Conservation (phyloP, 2,888 invertebrate genomes). For the Dynastes maya region DNA sequence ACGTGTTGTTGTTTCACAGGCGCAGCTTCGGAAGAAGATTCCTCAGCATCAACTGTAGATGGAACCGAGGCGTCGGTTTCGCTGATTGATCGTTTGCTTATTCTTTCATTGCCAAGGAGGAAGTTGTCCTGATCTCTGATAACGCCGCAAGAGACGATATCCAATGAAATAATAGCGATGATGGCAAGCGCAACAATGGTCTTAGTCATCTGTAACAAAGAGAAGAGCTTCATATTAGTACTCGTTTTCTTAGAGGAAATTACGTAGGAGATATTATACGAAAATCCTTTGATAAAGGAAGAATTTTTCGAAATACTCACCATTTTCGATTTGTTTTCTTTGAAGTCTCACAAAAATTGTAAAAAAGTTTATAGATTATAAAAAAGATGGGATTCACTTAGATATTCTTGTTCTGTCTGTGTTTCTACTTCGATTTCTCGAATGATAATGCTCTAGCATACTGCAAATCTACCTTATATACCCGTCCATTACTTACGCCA, state of each 20-base stretch:
- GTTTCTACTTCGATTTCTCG: slow-evolving; percentile 16
- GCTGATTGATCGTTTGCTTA: slow-evolving; percentile 53
- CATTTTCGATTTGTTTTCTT: slow-evolving; percentile 26
- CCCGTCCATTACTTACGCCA: slow-evolving; percentile 26
- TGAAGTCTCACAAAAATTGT: slow-evolving; percentile 8
- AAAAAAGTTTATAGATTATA: background rate
- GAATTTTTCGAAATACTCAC: slow-evolving; percentile 19
- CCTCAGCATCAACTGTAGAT: background rate
- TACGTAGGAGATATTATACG: background rate
- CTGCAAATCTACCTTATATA: slow-evolving; percentile 18
- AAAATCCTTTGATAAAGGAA: background rate
- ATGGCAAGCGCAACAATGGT: background rate
- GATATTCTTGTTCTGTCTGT: background rate
- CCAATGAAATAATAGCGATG: slow-evolving; percentile 56
- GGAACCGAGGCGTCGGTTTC: slow-evolving; percentile 27
- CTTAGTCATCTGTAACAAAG: slow-evolving; percentile 34
- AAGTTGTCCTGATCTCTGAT: slow-evolving; percentile 51
- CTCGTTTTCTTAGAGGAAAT: background rate
- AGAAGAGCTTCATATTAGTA: slow-evolving; percentile 6
- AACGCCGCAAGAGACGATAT: slow-evolving; percentile 65
- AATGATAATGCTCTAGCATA: slow-evolving; percentile 11
- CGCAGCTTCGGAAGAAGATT: background rate
- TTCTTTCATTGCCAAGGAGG: slow-evolving; percentile 55
- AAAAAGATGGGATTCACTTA: background rate
- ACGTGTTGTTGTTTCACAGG: background rate